Evolutionary conservation across 2,113 vertebrate species (phyloP), one percentile per base, ranked within the genome.

Genomic region (Fregetta grallaria): DNA sequence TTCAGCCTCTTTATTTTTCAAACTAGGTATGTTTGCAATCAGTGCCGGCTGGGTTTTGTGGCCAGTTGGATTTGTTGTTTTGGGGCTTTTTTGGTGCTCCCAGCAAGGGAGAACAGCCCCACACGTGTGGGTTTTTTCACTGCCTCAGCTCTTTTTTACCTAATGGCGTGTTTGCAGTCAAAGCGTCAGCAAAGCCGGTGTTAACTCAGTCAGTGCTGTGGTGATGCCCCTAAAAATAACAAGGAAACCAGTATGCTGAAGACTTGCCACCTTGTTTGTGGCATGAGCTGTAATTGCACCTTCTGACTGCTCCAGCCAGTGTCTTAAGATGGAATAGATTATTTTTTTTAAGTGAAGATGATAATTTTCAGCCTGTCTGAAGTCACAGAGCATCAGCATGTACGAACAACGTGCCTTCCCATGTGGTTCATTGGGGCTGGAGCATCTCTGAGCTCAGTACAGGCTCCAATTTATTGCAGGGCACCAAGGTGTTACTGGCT

Each of bases 351-450:
- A 58, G 13, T 6, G 36, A 15, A 36, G 30, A 38, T 45, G 68
- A 38, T 74, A 0, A 6, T 92, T 95, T 91, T 74, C 85, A 40
- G 40, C 68, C 81, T 74, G 27, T 56, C 53, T 47, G 79, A 81
- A 73, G 58, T 56, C 86, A 36, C 38, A 13, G 65, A 66, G 38
- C 68, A 47, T 47, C 77, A 34, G 25, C 70, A 30, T 19, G 38
- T 61, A 32, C 42, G 44, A 40, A 27, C 59, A 8, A 0, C 5
- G 21, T 45, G 38, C 52, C 22, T 79, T 74, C 61, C 21, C 21
- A 0, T 5, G 19, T 6, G 9, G 26, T 22, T 83, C 50, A 1
- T 7, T 20, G 23, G 58, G 56, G 52, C n/a, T 4, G 14, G 75
- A 76, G 66, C 52, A 36, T 63, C 83, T 40, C 87, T 40, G 85